Evolutionary conservation across 1,140 invertebrate genomes (phyloP).

Genomic region (Proctacanthus coquilletti): DNA sequence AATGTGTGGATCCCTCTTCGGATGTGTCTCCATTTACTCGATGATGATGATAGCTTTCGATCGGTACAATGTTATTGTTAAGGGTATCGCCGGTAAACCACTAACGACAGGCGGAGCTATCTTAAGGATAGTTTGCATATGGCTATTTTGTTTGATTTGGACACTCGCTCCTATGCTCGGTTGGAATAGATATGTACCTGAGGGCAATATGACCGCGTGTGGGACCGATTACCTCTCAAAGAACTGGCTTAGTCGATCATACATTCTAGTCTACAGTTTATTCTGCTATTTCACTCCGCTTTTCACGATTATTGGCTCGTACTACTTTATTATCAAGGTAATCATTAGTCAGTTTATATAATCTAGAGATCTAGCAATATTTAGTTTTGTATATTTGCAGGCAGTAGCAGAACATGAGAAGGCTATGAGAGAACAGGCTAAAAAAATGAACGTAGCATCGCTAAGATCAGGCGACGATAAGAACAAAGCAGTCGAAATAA

Average conservation of each 20-base stretch:
- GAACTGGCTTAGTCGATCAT: constrained; percentile 42
- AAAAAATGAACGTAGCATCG: constrained; percentile 56
- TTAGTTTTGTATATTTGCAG: constrained; percentile 14
- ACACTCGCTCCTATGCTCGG: constrained; percentile 58
- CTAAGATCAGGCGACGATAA: constrained; percentile 44
- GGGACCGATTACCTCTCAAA: constrained; percentile 61
- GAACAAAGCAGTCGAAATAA: constrained; percentile 39
- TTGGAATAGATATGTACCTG: constrained; percentile 68
- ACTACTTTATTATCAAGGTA: constrained; percentile 53
- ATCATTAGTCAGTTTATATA: background rate
- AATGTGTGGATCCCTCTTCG: constrained; percentile 61
- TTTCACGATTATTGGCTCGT: constrained; percentile 50
- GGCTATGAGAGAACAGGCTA: constrained; percentile 52
- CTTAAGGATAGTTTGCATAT: constrained; percentile 49
- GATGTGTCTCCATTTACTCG: constrained; percentile 66
- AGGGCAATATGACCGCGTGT: constrained; percentile 66
- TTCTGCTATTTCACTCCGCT: constrained; percentile 49
- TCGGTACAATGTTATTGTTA: constrained; percentile 73
- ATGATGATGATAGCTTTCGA: constrained; percentile 71
- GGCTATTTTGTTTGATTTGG: constrained; percentile 50
- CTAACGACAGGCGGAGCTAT: constrained; percentile 52
- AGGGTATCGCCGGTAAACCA: constrained; percentile 53
- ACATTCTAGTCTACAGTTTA: constrained; percentile 46
- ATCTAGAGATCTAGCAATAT: background rate
- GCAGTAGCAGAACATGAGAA: constrained; percentile 54